phyloP scores from a whole-genome alignment of 2,888 invertebrate genomes.

The Leptopilina drosophilae region DNA sequence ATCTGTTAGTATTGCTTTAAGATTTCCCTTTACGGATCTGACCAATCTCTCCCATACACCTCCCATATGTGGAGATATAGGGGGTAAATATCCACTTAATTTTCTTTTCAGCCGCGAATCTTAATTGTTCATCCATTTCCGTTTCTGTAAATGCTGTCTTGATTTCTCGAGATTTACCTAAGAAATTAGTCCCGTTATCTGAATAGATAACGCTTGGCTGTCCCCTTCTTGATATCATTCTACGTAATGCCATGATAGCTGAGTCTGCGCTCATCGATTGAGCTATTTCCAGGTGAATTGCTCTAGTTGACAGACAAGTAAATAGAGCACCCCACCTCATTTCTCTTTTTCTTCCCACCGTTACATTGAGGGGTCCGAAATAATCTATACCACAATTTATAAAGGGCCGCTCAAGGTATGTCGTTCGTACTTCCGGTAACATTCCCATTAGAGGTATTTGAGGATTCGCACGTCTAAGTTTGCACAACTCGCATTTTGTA shows the following conservation, averaged over 20 bases:
- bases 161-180: not conserved
- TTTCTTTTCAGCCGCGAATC: not conserved
- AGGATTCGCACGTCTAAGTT: slow-evolving; percentile 39
- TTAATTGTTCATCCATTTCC: not conserved
- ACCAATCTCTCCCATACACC: not conserved
- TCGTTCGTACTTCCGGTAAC: slow-evolving; percentile 7
- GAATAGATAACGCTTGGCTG: not conserved
- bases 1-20: not conserved
- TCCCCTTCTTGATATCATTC: not conserved
- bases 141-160: not conserved
- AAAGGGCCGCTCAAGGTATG: slow-evolving; percentile 48
- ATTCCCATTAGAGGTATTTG: slow-evolving; percentile 43
- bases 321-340: slow-evolving; percentile 58
- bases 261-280: slow-evolving; percentile 44
- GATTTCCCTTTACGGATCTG: not conserved
- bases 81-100: not conserved
- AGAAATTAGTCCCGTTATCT: not conserved
- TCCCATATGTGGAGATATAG: not conserved
- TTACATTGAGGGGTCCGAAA: slow-evolving; percentile 56
- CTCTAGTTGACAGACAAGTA: slow-evolving; percentile 53
- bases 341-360: slow-evolving; percentile 51
- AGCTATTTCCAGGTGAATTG: slow-evolving; percentile 39
- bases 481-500: not conserved
- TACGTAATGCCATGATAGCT: slow-evolving; percentile 40
- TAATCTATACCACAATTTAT: slow-evolving; percentile 49